These are phyloP conservation scores for Chamaetylas fuelleborni DNA, from an alignment of 2,113 vertebrate genomes.

Conservation along the genomic window DNA sequence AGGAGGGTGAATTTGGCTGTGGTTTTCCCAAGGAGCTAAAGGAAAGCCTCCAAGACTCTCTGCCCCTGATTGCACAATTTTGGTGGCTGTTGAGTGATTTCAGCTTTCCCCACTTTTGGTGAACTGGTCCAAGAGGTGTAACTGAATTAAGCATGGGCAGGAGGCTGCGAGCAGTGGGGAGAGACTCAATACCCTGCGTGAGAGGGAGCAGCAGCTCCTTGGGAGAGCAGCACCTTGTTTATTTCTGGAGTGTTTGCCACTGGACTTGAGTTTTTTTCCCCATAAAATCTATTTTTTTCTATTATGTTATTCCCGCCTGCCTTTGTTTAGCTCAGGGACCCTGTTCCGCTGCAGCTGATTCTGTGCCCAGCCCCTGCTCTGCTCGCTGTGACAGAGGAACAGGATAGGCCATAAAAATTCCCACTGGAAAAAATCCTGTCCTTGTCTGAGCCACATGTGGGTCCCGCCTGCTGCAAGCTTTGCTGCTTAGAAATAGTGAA, in stretches of 20 bases:
- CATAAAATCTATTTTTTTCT: not conserved
- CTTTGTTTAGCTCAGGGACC: not conserved
- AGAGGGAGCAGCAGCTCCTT: not conserved
- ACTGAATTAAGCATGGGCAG: accelerated
- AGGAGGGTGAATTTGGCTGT: not conserved
- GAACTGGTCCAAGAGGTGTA: not conserved
- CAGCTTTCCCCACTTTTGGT: not conserved
- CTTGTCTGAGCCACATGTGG: accelerated
- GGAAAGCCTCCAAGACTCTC: not conserved
- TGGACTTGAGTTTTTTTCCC: not conserved
- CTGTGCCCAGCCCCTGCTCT: accelerated
- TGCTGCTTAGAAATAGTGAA: not conserved
- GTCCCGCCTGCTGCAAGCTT: not conserved
- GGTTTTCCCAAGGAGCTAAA: not conserved
- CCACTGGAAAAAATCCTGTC: not conserved
- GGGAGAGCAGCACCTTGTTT: not conserved
- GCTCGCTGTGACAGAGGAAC: accelerated
- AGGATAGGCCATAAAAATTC: not conserved
- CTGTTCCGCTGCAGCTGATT: not conserved
- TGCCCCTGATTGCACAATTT: not conserved
- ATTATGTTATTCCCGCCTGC: not conserved
- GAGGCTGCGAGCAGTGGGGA: accelerated
- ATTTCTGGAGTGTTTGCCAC: not conserved
- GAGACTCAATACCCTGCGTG: accelerated
- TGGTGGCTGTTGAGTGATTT: not conserved